phyloP scores from a whole-genome alignment of 2,113 vertebrate genomes.

The Carassius carassius region DNA sequence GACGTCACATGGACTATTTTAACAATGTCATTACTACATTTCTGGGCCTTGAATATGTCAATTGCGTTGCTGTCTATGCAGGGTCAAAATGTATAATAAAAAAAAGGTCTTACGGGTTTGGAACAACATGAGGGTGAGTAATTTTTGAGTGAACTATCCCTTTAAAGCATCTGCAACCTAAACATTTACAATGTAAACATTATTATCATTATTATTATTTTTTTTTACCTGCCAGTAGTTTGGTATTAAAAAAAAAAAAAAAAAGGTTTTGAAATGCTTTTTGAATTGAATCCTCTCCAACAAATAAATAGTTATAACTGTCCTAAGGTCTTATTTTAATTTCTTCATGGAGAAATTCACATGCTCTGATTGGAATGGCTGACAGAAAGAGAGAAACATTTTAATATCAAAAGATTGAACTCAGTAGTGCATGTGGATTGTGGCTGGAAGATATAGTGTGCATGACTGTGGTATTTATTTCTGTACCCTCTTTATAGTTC shows the following conservation, averaged over 20 bases:
- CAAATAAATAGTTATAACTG: background rate
- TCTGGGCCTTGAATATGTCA: too few species aligned
- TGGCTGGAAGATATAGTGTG: slow-evolving; percentile 16
- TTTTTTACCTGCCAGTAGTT: background rate
- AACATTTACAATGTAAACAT: background rate
- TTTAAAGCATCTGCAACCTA: background rate
- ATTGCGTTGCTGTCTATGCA: too few species aligned
- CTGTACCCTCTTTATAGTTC: slow-evolving; percentile 34
- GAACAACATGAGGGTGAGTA: too few species aligned
- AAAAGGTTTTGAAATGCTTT: background rate
- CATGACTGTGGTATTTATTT: slow-evolving; percentile 28
- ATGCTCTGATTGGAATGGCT: background rate
- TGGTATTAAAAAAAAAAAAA: background rate
- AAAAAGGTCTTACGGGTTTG: too few species aligned
- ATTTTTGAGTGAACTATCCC: too few species aligned
- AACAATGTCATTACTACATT: too few species aligned
- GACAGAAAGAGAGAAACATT: background rate
- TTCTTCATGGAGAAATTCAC: background rate
- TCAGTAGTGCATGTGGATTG: slow-evolving; percentile 4
- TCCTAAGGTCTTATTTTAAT: background rate
- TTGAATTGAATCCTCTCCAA: background rate
- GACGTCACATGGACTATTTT: too few species aligned
- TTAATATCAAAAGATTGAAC: slow-evolving; percentile 7
- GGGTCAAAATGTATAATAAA: too few species aligned
- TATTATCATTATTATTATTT: too few species aligned